A percentile compares a stretch with the other conserved stretches of the same genome.
Evolutionary conservation across 2,113 vertebrate genomes (phyloP).

Genomic region (Parotia lawesii): DNA sequence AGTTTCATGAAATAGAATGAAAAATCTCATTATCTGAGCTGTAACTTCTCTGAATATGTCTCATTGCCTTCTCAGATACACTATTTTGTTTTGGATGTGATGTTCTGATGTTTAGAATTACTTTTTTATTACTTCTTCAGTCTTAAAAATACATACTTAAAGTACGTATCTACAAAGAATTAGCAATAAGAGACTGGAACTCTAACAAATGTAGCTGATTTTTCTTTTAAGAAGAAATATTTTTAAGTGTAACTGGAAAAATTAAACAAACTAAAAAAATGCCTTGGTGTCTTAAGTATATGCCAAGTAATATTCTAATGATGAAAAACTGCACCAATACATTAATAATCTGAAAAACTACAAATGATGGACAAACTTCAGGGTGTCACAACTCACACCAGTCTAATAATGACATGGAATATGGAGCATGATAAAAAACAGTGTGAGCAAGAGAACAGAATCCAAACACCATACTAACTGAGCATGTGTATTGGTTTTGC

Average conservation of each 20-base stretch:
- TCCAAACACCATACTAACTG: slow-evolving; percentile 18
- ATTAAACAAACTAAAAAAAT: background rate
- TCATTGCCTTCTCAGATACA: background rate
- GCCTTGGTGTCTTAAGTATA: background rate
- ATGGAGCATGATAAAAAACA: background rate
- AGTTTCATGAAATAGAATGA: background rate
- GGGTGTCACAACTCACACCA: background rate
- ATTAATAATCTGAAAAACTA: background rate
- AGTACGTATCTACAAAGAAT: background rate
- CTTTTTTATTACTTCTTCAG: background rate
- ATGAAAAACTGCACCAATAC: background rate
- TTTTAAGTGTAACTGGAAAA: background rate
- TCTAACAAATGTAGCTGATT: background rate
- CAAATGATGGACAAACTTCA: background rate
- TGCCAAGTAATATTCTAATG: background rate
- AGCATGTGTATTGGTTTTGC: background rate
- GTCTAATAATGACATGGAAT: background rate
- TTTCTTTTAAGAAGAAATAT: background rate
- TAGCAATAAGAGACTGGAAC: background rate
- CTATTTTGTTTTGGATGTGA: background rate
- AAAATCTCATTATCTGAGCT: background rate
- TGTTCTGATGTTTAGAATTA: background rate
- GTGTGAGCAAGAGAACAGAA: background rate
- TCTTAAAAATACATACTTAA: background rate
- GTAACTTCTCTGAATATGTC: background rate